Evolutionary conservation across 2,797 vertebrate species (phyloP).

Genomic region (Protonibea diacanthus): DNA sequence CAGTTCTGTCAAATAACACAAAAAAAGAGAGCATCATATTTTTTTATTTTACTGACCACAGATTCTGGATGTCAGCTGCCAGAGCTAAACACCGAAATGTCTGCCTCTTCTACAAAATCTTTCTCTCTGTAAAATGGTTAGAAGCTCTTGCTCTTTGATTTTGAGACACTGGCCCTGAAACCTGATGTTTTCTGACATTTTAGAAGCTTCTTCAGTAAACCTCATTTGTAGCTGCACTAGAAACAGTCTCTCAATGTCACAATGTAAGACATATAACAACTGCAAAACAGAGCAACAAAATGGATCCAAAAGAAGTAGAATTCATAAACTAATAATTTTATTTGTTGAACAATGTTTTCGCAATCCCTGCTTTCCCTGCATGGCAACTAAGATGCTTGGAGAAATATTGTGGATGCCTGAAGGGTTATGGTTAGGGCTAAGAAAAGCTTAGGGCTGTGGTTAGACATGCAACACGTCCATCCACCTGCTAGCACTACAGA

Average conservation of each 20-base stretch:
- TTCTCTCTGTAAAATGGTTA: conserved; percentile 3
- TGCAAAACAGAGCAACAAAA: not conserved
- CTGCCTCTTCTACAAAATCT: not conserved
- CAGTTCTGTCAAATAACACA: not conserved
- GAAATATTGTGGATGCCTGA: no score
- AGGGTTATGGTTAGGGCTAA: not conserved
- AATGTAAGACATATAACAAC: not conserved
- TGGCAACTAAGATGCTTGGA: not conserved
- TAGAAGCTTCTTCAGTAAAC: not conserved
- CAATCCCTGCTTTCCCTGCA: not conserved
- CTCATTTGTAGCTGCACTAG: not conserved
- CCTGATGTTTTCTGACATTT: conserved; percentile 1
- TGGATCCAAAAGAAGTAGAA: not conserved
- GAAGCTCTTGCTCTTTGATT: conserved; percentile 15
- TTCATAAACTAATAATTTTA: no score
- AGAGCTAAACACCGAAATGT: not conserved
- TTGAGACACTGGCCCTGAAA: not conserved
- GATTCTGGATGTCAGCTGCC: not conserved
- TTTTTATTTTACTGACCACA: conserved; percentile 1
- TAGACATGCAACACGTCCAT: not conserved
- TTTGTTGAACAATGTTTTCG: no score
- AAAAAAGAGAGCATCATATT: not conserved
- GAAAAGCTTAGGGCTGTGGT: not conserved
- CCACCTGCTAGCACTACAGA: not conserved
- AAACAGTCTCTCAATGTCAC: conserved; percentile 1